Conservation (phyloP, 2,797 vertebrate genomes). For the Falco novaeseelandiae region DNA sequence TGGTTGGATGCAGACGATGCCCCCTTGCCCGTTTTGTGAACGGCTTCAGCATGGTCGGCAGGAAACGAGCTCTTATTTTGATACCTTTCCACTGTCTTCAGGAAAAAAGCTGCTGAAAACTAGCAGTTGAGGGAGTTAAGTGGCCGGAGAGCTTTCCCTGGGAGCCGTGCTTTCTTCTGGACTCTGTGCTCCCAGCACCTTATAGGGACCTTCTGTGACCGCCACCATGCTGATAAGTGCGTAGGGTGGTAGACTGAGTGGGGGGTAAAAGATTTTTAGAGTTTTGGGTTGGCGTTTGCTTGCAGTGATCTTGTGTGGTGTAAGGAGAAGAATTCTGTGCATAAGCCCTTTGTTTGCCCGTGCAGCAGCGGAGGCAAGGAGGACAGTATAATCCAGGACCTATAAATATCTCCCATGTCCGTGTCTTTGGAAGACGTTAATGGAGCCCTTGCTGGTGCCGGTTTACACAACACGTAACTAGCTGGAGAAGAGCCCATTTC, state of each 20-base stretch:
- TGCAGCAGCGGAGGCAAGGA: accelerated
- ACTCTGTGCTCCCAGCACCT: neutral
- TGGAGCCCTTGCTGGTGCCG: neutral
- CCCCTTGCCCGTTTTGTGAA: neutral
- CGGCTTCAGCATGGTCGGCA: neutral
- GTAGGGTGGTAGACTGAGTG: neutral
- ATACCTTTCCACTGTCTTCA: neutral
- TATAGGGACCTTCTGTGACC: neutral
- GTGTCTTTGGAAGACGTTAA: neutral
- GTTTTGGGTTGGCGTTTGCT: neutral
- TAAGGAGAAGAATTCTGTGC: neutral
- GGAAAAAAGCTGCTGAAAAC: neutral
- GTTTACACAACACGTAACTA: neutral
- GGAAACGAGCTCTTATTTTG: neutral
- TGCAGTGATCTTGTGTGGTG: neutral
- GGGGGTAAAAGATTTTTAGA: neutral
- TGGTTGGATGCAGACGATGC: neutral
- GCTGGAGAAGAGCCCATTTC: neutral
- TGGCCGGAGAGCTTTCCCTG: neutral
- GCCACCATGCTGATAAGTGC: neutral
- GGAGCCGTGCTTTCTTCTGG: neutral
- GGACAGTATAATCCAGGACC: neutral
- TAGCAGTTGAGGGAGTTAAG: neutral
- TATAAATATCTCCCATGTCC: neutral
- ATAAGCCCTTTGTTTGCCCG: neutral